Evolutionary conservation across 2,888 invertebrate genomes (phyloP).

Genomic region (Melinaea menophilus): DNA sequence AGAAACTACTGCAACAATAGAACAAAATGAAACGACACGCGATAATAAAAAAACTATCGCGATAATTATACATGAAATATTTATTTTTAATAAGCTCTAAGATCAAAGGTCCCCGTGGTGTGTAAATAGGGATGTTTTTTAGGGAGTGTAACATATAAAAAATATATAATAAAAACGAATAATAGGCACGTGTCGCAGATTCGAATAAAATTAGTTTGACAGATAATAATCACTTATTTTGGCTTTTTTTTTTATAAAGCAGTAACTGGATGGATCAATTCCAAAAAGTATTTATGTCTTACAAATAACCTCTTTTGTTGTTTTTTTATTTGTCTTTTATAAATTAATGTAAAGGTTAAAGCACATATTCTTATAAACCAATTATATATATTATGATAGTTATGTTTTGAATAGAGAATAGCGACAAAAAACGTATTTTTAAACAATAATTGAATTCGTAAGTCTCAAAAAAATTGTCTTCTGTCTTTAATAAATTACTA

Average conservation of each 20-base stretch:
- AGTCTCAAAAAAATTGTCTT: too few species aligned
- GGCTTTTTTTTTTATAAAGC: too few species aligned
- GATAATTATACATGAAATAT: slow-evolving; percentile 70
- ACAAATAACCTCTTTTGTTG: too few species aligned
- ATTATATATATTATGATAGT: too few species aligned
- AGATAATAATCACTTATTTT: too few species aligned
- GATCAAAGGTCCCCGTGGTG: slow-evolving; percentile 76
- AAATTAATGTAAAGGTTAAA: not conserved
- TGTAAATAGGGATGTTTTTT: slow-evolving; percentile 71
- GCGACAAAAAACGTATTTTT: too few species aligned
- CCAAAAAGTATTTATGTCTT: too few species aligned
- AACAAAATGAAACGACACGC: slow-evolving; percentile 29
- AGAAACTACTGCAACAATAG: slow-evolving; percentile 22
- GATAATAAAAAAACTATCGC: slow-evolving; percentile 29
- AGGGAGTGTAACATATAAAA: slow-evolving; percentile 42
- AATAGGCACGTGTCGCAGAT: slow-evolving; percentile 53
- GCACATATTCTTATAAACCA: slow-evolving; percentile 2
- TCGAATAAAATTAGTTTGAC: slow-evolving; percentile 31
- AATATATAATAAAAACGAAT: slow-evolving; percentile 45
- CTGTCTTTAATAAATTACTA: too few species aligned
- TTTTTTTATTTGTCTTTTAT: not conserved
- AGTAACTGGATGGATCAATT: too few species aligned
- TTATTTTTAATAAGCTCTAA: slow-evolving; percentile 74
- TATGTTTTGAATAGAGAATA: too few species aligned
- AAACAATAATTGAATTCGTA: too few species aligned